Evolutionary conservation across 2,888 invertebrate genomes (phyloP).

Genomic region (Yponomeuta malinellus): DNA sequence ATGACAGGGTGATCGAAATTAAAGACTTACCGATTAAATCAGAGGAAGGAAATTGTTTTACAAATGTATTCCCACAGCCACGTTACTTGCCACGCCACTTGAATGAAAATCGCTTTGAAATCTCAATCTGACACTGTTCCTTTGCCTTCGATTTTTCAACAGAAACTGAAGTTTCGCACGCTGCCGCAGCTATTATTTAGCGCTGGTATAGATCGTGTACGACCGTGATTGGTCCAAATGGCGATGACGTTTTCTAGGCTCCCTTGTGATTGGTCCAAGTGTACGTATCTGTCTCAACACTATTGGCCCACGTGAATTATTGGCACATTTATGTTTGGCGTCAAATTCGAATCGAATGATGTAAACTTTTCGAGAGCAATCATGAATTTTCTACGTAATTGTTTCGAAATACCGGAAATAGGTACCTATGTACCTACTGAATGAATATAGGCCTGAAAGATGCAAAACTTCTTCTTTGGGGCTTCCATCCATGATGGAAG

Average conservation of each 20-base stretch:
- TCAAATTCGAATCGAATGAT: conserved; percentile 41
- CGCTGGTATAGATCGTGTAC: conserved; percentile 78
- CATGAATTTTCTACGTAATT: conserved; percentile 13
- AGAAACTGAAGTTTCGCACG: conserved; percentile 65
- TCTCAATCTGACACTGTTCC: conserved; percentile 36
- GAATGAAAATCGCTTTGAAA: conserved; percentile 39
- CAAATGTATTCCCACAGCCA: conserved; percentile 43
- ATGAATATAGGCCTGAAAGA: no score
- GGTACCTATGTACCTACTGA: no score
- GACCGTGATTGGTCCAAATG: conserved; percentile 63
- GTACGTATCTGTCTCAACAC: conserved; percentile 72
- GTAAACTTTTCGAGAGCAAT: conserved; percentile 3
- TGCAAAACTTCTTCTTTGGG: no score
- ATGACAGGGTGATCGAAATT: neutral
- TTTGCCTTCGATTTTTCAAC: conserved; percentile 56
- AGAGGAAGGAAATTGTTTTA: conserved; percentile 28
- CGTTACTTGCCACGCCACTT: conserved; percentile 44
- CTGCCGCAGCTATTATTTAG: conserved; percentile 70
- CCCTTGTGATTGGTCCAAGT: conserved; percentile 58
- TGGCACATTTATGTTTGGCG: conserved; percentile 48
- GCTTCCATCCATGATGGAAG: no score
- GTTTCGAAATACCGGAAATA: neutral
- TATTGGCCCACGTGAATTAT: conserved; percentile 82
- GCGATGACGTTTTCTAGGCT: conserved; percentile 58
- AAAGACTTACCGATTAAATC: conserved; percentile 40